Evolutionary conservation across 1,140 invertebrate genomes (phyloP), one percentile per base, ranked within the genome.

Genomic region (Lasaia peninsularis): DNA sequence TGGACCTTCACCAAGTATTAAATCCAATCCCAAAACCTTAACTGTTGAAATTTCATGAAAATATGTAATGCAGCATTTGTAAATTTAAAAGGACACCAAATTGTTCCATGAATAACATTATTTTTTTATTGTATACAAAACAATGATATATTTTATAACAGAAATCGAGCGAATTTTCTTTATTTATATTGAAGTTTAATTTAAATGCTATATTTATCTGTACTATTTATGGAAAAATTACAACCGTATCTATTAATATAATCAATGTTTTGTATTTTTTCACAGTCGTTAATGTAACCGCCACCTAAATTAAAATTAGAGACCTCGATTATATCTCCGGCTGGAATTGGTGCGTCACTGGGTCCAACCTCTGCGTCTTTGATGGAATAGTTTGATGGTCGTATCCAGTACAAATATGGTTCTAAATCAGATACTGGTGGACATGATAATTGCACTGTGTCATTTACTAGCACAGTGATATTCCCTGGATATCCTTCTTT

Each of bases 401-500:
- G 91, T 34, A 94, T 67, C 96, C 96, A 98, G 51, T 93, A 90
- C 37, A 96, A 90, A 63, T 91, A 92, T 0, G 95, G 93, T 73
- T 95, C 94, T 51, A 95, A 80, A 76, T 96, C 95, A 3, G 93
- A 93, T 0, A 93, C 71, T 1, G 95, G 90, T 32, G 92, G 93
- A 87, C 95, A 98, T 63, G 92, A 90, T 65, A 97, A 93, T 21
- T 67, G 87, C 18, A 92, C 94, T n/a, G 91, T 93, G 16, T 91
- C 91, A 73, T 95, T 94, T 5, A 94, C 89, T 56, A 93, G 63
- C 11, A 92, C 94, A 1, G 95, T 97, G 63, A 93, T 86, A 81
- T 97, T 98, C 62, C 93, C 91, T 18, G 94, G 95, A 87, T 93
- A 95, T 14, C 93, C 94, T 63, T 93, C 92, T 77, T 93, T 93